Evolutionary conservation across 2,888 invertebrate genomes (phyloP).

Genomic region (Aquatica leii): DNA sequence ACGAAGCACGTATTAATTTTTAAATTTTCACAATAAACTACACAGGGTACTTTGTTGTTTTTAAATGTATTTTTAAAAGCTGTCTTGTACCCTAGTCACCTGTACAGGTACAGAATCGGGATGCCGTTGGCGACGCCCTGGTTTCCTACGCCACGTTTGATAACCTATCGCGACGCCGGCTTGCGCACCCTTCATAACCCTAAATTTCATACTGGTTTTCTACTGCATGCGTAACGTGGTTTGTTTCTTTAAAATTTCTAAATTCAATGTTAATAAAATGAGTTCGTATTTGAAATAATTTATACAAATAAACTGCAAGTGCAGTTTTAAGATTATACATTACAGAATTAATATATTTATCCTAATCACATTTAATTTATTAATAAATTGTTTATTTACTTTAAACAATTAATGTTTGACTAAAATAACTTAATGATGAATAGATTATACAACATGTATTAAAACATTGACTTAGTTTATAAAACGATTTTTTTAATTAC

Average conservation of each 20-base stretch:
- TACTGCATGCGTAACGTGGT: slow-evolving; percentile 28
- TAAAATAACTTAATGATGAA: no score
- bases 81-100: slow-evolving; percentile 48
- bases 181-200: slow-evolving; percentile 45
- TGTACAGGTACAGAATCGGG: slow-evolving; percentile 52
- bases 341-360: no score
- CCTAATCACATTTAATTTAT: no score
- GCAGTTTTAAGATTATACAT: no score
- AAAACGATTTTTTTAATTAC: no score
- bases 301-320: no score
- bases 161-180: slow-evolving; percentile 54
- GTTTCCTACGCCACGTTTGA: slow-evolving; percentile 59
- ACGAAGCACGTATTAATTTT: slow-evolving; percentile 26
- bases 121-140: slow-evolving; percentile 59
- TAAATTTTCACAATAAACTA: slow-evolving; percentile 26
- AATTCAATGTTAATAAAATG: no score
- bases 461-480: no score
- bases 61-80: slow-evolving; percentile 24
- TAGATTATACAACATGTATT: no score
- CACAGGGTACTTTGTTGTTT: slow-evolving; percentile 27
- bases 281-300: no score
- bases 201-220: slow-evolving; percentile 38
- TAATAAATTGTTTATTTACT: no score
- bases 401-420: no score
- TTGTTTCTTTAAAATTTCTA: slow-evolving; percentile 16